Base-by-base conservation (phyloP, 2,888 invertebrate species). In the Meta bourneti region DNA sequence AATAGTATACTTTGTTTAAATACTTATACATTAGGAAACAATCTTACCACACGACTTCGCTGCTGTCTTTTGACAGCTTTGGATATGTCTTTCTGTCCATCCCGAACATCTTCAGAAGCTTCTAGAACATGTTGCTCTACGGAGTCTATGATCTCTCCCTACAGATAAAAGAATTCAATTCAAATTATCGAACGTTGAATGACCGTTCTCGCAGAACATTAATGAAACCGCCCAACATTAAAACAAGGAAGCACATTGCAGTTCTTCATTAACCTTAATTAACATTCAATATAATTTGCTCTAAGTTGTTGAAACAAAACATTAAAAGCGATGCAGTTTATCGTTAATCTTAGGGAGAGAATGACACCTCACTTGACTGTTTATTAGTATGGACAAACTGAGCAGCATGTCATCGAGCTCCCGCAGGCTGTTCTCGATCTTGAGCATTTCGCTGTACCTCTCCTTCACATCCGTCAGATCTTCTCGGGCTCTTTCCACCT, bases 101-200 rank as follows among this genome's bases (percentile, higher is more conserved):
- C 86, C 61, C 75, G 75, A 7, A 87, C 87, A 72, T 91, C 91
- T 74, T 87, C 91, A 7, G 87, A 91, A 6, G 91, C 91, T 72
- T 79, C 69, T 7, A 79, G 19, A 13, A 91, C 83, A 74, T 91
- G 91, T 7, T 88, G 87, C 51, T 91, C 91, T 4, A 91, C 83
- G 6, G 91, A 91, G 83, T 91, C 91, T 9, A 91, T 74, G 20
- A 91, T 83, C 19, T 91, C 91, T 7, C 91, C 91, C 91, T 91
- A 16, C 16, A 34, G 34, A 54, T 70, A 13, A 79, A 51, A 34
- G 70, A 34, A 20, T 61, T 34, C 34, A 34, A 2, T n/a, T n/a
- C n/a, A n/a, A n/a, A n/a, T 34, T 34, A 34, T 34, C 34, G 34
- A 34, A 34, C 34, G 34, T 34, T 34, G 34, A 4, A 34, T 34